A percentile compares a stretch with the other conserved stretches of the same genome.
These are phyloP conservation scores for Sinocyclocheilus anshuiensis DNA, from an alignment of 2,113 vertebrate species.

Conservation along the genomic window DNA sequence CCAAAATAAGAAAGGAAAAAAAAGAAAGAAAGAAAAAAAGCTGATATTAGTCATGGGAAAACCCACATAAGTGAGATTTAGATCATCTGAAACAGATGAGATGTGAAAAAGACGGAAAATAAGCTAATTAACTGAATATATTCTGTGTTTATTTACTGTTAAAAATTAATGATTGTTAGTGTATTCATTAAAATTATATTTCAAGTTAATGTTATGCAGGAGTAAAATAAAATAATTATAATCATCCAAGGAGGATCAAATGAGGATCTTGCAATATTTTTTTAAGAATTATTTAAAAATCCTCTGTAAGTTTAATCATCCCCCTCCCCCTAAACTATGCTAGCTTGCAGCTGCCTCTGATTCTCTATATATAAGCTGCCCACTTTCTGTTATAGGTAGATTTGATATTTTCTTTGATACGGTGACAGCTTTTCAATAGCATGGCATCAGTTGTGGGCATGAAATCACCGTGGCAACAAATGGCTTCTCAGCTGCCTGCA, in stretches of 20 bases:
- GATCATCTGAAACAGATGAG: neutral
- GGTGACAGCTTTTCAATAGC: constrained; percentile 4
- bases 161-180: neutral
- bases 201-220: neutral
- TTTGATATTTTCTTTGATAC: neutral
- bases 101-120: neutral
- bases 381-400: neutral
- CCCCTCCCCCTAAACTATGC: neutral
- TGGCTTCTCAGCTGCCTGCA: neutral
- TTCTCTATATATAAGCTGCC: neutral
- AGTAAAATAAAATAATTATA: neutral
- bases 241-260: neutral
- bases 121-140: neutral
- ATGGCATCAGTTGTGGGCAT: constrained; percentile 16
- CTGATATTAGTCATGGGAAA: neutral
- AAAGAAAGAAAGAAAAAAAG: neutral
- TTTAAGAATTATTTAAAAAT: neutral
- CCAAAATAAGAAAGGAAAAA: neutral
- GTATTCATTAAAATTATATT: neutral
- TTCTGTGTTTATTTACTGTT: neutral
- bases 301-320: neutral
- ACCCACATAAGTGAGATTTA: neutral
- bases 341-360: neutral
- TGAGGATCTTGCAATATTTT: neutral
- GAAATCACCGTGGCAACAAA: neutral